A percentile compares a stretch with the other conserved stretches of the same genome.
Conservation (phyloP, 1,140 invertebrate species). For the Cotesia typhae region DNA sequence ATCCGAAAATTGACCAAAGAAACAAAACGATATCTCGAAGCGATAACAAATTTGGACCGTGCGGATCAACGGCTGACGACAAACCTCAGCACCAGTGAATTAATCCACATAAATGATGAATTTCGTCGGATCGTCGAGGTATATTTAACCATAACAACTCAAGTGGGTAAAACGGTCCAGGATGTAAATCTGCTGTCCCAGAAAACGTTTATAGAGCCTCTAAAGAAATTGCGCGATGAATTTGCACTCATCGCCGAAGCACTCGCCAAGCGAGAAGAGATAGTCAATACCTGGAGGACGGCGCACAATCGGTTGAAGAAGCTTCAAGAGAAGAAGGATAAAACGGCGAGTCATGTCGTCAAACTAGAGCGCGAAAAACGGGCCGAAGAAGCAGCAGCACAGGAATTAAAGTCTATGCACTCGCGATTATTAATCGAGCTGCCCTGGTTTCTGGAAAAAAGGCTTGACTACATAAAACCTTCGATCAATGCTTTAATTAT, state of each 20-base stretch:
- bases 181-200: slow-evolving; percentile 49
- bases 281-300: slow-evolving; percentile 56
- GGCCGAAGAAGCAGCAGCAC: slow-evolving; percentile 50
- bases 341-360: slow-evolving; percentile 57
- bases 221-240: slow-evolving; percentile 61
- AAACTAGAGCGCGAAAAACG: slow-evolving; percentile 59
- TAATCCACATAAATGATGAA: slow-evolving; percentile 57
- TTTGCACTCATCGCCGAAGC: slow-evolving; percentile 53
- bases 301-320: slow-evolving; percentile 55
- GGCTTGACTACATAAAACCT: slow-evolving; percentile 60
- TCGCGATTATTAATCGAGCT: slow-evolving; percentile 53
- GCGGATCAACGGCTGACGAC: slow-evolving; percentile 57
- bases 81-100: slow-evolving; percentile 55
- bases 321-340: slow-evolving; percentile 60
- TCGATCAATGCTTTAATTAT: slow-evolving; percentile 62
- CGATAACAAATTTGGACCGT: slow-evolving; percentile 51
- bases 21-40: slow-evolving; percentile 58
- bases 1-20: slow-evolving; percentile 60
- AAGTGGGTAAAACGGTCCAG: slow-evolving; percentile 58
- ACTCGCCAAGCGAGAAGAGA: slow-evolving; percentile 57
- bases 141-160: slow-evolving; percentile 60
- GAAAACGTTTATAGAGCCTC: slow-evolving; percentile 60
- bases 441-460: slow-evolving; percentile 57
- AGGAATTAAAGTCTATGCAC: slow-evolving; percentile 58
- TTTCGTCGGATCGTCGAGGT: slow-evolving; percentile 60